phyloP scores from a whole-genome alignment of 2,797 vertebrate species.

The Phoebastria nigripes region DNA sequence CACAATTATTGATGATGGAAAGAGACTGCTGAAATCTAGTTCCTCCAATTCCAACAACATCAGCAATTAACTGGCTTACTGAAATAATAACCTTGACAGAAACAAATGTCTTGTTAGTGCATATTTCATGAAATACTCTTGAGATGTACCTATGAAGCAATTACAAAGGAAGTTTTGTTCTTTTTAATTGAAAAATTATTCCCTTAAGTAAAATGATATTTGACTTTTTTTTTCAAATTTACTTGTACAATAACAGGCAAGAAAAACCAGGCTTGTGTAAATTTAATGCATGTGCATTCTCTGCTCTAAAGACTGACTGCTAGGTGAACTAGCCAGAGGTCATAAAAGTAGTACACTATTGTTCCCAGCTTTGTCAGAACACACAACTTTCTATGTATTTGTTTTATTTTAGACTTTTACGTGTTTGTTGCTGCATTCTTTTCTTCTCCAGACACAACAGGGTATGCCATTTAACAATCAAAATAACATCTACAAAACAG shows the following conservation, averaged over 20 bases:
- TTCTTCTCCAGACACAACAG: neutral
- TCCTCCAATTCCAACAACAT: conserved; percentile 94
- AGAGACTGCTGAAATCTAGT: conserved; percentile 97
- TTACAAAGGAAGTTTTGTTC: neutral
- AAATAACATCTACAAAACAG: neutral
- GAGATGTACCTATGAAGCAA: neutral
- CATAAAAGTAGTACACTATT: neutral
- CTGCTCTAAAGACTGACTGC: neutral
- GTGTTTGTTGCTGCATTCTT: neutral
- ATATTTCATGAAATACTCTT: neutral
- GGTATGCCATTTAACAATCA: neutral
- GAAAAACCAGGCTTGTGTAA: neutral
- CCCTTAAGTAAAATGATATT: neutral
- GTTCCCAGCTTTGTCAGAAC: neutral
- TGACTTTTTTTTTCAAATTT: neutral
- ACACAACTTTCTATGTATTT: neutral
- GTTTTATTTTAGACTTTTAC: neutral
- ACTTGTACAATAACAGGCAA: neutral
- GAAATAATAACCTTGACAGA: conserved; percentile 91
- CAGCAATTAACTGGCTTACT: conserved; percentile 97
- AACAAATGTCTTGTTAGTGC: conserved; percentile 20
- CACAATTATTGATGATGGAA: conserved; percentile 97
- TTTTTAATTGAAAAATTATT: neutral
- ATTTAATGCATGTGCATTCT: neutral
- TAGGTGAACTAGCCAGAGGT: neutral